Evolutionary conservation across 2,888 invertebrate species (phyloP).

Genomic region (Zootermopsis nevadensis): DNA sequence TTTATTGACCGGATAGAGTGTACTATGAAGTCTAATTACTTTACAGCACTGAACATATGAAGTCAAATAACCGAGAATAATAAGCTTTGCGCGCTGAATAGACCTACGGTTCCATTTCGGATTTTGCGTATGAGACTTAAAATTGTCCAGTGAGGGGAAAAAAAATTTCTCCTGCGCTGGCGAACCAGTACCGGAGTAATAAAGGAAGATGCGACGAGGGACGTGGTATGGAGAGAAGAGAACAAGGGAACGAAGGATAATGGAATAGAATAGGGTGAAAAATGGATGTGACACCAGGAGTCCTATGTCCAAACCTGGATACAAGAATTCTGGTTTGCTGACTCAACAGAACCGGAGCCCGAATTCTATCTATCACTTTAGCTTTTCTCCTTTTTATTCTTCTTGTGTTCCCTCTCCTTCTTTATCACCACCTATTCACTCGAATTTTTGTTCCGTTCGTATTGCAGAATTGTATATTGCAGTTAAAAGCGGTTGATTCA

Average conservation of each 20-base stretch:
- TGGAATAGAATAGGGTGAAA: conserved; percentile 41
- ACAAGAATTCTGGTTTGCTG: conserved; percentile 39
- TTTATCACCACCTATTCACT: background rate
- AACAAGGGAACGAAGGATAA: background rate
- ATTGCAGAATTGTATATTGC: conserved; percentile 13
- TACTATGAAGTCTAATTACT: background rate
- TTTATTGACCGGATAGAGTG: background rate
- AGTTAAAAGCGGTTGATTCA: background rate
- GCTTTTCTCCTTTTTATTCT: conserved; percentile 10
- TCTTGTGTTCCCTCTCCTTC: background rate
- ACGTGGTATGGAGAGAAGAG: background rate
- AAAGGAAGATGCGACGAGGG: background rate
- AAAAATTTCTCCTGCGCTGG: background rate
- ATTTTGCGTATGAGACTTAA: conserved; percentile 2
- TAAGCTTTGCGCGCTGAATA: background rate
- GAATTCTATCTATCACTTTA: conserved; percentile 41
- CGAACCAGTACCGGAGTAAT: background rate
- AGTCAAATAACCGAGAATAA: background rate
- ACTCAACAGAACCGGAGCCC: conserved; percentile 11
- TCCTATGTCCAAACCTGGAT: conserved; percentile 32
- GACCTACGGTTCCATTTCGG: background rate
- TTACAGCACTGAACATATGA: background rate
- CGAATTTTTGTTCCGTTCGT: background rate
- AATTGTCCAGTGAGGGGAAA: conserved; percentile 3
- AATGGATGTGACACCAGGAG: conserved; percentile 44